phyloP scores from a whole-genome alignment of 2,888 invertebrate genomes.

The Plebejus anna region DNA sequence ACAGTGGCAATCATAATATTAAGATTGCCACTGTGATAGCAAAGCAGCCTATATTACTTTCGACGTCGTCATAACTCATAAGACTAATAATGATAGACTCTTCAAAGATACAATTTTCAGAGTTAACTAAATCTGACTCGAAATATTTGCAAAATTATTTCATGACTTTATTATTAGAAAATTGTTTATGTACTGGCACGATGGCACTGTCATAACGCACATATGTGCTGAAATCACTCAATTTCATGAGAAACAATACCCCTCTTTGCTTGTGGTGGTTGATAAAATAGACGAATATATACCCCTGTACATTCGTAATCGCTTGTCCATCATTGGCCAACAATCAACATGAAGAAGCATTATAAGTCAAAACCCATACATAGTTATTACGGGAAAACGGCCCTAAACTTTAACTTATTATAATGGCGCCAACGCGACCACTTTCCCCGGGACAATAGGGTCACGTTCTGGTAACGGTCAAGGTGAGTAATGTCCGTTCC shows the following conservation, averaged over 20 bases:
- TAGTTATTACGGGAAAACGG: background rate
- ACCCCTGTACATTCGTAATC: background rate
- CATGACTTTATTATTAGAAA: too few species aligned
- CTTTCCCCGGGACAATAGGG: conserved; percentile 16
- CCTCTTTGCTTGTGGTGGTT: too few species aligned
- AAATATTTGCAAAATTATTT: too few species aligned
- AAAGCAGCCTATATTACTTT: background rate
- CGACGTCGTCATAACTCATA: too few species aligned
- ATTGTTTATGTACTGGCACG: too few species aligned
- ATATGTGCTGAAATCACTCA: too few species aligned
- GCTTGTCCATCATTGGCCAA: background rate
- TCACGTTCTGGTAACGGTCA: conserved; percentile 5
- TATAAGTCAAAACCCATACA: background rate
- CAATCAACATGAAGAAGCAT: background rate
- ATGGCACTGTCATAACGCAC: too few species aligned
- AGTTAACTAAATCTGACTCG: too few species aligned
- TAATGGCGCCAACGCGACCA: background rate
- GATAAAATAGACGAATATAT: background rate
- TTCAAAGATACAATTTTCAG: too few species aligned
- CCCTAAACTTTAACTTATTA: conserved; percentile 11
- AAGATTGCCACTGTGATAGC: background rate
- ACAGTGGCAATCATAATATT: too few species aligned
- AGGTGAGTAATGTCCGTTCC: conserved; percentile 1
- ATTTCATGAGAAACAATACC: too few species aligned
- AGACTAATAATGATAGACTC: too few species aligned